Base-by-base conservation (phyloP, 2,113 vertebrate species). In the Myrmecobius fasciatus region DNA sequence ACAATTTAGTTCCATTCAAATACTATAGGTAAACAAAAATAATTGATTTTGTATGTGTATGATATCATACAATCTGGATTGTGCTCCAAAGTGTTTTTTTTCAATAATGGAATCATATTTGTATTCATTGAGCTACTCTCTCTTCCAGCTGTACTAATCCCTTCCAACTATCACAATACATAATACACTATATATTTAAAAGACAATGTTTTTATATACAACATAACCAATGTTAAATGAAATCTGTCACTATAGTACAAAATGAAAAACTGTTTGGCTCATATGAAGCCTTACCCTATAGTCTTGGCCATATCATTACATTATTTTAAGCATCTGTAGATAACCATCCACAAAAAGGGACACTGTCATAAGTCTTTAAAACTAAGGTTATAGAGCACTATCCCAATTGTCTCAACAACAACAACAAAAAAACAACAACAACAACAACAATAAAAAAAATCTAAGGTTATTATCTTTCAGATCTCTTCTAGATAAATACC, bases 91-190 rank as follows among this genome's bases (percentile, higher is more conserved):
- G 22, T 75, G 20, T n/a, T 88, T 95, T 53, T 92, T 49, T 91
- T 60, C 28, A 6, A 48, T 51, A 92, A 93, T 11, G 36, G 46
- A 52, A 22, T 28, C 5, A 2, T 20, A 90, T 49, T 47, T 43
- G 25, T n/a, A 17, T 43, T 12, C 67, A 94, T 92, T 94, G 48
- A 91, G 75, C 92, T 93, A 88, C 92, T 24, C 91, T 94, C 22
- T 48, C 6, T 43, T 94, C 94, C 94, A 75, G 14, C 14, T 75
- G 36, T 17, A 17, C 36, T 6, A 3, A 14, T 75, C 17, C 12
- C 60, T 36, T 75, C 60, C 36, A n/a, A 75, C 31, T n/a, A 36
- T 36, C 12, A n/a, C 1, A 75, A 75, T n/a, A 17, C 60, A 17
- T 75, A n/a, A 53, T 53, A 53, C 24, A 53, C 17, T 53, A 20